Evolutionary conservation across 2,797 vertebrate genomes (phyloP).

Genomic region (Microctenopoma lineatum): DNA sequence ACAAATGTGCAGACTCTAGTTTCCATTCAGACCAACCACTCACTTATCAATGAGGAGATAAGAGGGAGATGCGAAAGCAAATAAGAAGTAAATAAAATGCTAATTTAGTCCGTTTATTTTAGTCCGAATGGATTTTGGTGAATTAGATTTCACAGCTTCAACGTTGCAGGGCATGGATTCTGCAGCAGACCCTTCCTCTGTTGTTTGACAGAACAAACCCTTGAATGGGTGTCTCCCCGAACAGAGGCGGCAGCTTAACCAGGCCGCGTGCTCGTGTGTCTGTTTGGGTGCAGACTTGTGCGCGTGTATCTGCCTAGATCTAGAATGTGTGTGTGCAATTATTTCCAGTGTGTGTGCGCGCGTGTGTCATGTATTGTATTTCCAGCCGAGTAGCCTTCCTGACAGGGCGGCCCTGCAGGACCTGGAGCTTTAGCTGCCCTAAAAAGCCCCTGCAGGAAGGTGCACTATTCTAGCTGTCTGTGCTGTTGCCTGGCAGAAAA

Average conservation of each 20-base stretch:
- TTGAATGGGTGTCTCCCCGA: slow-evolving; percentile 29
- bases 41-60: neutral
- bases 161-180: slow-evolving; percentile 34
- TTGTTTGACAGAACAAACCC: slow-evolving; percentile 41
- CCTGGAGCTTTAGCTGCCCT: slow-evolving; percentile 55
- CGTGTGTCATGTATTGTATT: slow-evolving; percentile 65
- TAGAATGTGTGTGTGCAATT: neutral
- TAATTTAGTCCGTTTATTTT: neutral
- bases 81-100: neutral
- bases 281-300: slow-evolving; percentile 12
- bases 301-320: slow-evolving; percentile 13
- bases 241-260: slow-evolving; percentile 48
- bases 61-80: neutral
- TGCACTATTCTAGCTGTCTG: slow-evolving; percentile 29
- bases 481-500: slow-evolving; percentile 50
- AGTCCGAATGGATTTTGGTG: slow-evolving; percentile 5
- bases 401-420: slow-evolving; percentile 69
- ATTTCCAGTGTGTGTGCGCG: slow-evolving; percentile 18
- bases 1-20: neutral
- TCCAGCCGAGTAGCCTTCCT: slow-evolving; percentile 70
- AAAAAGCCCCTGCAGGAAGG: slow-evolving; percentile 59
- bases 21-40: neutral
- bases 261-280: slow-evolving; percentile 22
- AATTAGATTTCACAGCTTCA: slow-evolving; percentile 11
- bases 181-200: slow-evolving; percentile 31